Percentiles rank a stretch among this genome's conserved stretches.
phyloP scores from a whole-genome alignment of 2,888 invertebrate genomes.

The Emmelina monodactyla region DNA sequence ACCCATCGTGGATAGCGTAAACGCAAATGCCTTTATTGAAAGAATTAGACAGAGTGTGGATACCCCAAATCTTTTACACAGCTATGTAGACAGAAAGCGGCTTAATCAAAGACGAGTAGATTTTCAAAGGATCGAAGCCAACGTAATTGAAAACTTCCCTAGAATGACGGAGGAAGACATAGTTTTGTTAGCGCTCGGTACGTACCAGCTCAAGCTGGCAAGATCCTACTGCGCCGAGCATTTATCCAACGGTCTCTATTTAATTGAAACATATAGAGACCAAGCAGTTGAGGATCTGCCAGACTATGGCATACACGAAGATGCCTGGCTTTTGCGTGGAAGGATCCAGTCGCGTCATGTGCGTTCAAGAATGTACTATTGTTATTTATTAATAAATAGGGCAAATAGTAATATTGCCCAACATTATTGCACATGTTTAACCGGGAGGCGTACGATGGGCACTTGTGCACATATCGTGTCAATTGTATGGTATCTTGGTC shows the following conservation, averaged over 20 bases:
- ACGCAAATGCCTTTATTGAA: background rate
- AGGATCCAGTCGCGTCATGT: slow-evolving; percentile 7
- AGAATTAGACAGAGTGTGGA: too few relatives aligned
- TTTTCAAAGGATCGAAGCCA: slow-evolving; percentile 3
- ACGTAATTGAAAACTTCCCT: background rate
- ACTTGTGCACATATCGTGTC: slow-evolving; percentile 1
- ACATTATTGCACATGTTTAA: slow-evolving; percentile 3
- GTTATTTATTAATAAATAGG: slow-evolving; percentile 7
- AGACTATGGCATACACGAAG: slow-evolving; percentile 1
- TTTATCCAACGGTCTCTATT: slow-evolving; percentile 7
- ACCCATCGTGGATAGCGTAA: slow-evolving; percentile 6
- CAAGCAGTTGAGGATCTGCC: slow-evolving; percentile 3
- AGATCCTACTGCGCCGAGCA: slow-evolving; percentile 10
- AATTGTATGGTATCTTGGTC: background rate
- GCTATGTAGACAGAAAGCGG: background rate
- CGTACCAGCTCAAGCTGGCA: slow-evolving; percentile 10
- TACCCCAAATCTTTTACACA: background rate
- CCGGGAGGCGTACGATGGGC: background rate
- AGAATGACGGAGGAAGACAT: slow-evolving; percentile 2
- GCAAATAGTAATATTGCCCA: slow-evolving; percentile 2
- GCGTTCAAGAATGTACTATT: slow-evolving; percentile 6
- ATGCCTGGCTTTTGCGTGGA: slow-evolving; percentile 6
- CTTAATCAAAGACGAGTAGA: background rate
- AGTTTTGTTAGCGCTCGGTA: slow-evolving; percentile 6
- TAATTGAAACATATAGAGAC: slow-evolving; percentile 8